Base-by-base conservation (phyloP, 1,140 invertebrate genomes). In the Panagrolaimus sp. region DNA sequence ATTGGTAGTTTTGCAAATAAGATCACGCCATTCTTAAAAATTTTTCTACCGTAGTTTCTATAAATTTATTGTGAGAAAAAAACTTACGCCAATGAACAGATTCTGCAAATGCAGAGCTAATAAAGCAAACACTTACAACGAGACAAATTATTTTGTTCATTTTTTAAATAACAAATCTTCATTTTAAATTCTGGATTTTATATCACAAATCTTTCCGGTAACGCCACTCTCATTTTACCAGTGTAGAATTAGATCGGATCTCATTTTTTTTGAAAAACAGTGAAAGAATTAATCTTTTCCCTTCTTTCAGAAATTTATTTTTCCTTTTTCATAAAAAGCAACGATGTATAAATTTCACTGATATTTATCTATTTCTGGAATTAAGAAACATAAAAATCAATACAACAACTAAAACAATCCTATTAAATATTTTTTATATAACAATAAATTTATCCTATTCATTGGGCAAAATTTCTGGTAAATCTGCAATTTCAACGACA, bases 401-500 rank as follows among this genome's bases (percentile, higher is more conserved):
- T 57, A 20, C n/a, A 25, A 20, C 51, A 57, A 57, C 27, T 16
- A 27, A 57, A 20, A 57, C 48, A 51, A 38, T 38, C 31, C 31
- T 16, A 51, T 11, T 57, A 57, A 57, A 16, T n/a, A n/a, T n/a
- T n/a, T 57, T n/a, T 13, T 9, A 57, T 20, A 57, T 57, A 57
- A 57, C 51, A 27, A 57, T 57, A 20, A 57, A 57, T 20, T 27
- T 27, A 57, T 57, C 51, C 51, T 57, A 57, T 11, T 57, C 51
- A 20, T 25, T 27, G n/a, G 51, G 27, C 11, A 16, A 27, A 20
- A 57, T 31, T 20, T 81, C 69, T n/a, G 79, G 79, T 14, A 81
- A 67, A 43, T 81, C 77, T 11, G 72, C 75, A 9, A 83, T 31
- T 45, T 81, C 81, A 9, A 80, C 53, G n/a, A 80, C 86, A 20